Percentiles rank a stretch among this genome's conserved stretches.
Conservation (phyloP, 2,113 vertebrate genomes). For the Mustela lutreola region DNA sequence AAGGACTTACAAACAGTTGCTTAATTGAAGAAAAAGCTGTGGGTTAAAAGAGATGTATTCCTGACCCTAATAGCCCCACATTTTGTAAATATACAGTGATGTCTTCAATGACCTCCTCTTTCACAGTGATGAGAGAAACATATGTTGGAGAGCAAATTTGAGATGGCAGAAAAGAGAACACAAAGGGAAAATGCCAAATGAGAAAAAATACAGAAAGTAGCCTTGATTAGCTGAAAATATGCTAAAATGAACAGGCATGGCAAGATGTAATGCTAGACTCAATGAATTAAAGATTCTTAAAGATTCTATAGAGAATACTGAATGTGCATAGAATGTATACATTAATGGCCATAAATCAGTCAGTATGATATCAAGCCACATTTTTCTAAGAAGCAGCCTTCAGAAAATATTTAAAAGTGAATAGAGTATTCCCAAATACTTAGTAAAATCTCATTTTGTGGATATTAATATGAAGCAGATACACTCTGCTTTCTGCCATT, state of each 20-base stretch:
- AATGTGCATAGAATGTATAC: neutral
- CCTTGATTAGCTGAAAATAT: neutral
- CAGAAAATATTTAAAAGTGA: conserved; percentile 10
- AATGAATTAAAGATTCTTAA: neutral
- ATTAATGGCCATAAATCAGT: neutral
- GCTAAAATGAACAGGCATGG: neutral
- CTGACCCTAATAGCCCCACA: neutral
- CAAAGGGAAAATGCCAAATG: neutral
- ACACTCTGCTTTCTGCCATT: too few relatives aligned
- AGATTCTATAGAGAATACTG: neutral
- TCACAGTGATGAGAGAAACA: neutral
- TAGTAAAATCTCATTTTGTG: neutral
- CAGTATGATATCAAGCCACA: neutral
- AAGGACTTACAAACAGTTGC: neutral
- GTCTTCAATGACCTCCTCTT: neutral
- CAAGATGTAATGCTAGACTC: neutral
- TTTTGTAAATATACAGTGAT: neutral
- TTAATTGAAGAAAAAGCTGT: neutral
- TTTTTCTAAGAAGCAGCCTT: neutral
- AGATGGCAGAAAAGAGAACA: neutral
- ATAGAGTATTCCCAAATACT: neutral
- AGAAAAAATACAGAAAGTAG: conserved; percentile 1
- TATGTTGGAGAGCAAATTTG: neutral
- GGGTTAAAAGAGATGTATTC: neutral
- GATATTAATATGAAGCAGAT: neutral